A percentile compares a stretch with the other conserved stretches of the same genome.
These are phyloP conservation scores for Ctenopoma multispine DNA, from an alignment of 2,797 vertebrate species.

Conservation along the genomic window DNA sequence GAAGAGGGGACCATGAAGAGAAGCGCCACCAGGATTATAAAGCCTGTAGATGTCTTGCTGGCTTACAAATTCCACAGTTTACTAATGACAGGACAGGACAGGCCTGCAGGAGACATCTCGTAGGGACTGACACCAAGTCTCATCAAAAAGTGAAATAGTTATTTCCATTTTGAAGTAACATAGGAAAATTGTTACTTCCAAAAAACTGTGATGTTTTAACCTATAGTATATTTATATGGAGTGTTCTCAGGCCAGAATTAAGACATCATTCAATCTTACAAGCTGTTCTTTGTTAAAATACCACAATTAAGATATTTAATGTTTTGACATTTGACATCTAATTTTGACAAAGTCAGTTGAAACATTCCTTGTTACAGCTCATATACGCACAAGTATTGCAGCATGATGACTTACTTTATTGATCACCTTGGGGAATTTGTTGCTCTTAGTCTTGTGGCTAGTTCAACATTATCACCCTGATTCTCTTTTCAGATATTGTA, in stretches of 20 bases:
- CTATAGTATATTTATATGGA: conserved; percentile 38
- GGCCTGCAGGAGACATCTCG: conserved; percentile 23
- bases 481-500: conserved; percentile 24
- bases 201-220: conserved; percentile 30
- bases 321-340: too few relatives aligned
- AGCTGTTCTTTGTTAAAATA: conserved; percentile 40
- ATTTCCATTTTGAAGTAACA: not conserved
- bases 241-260: conserved; percentile 38
- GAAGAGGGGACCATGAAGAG: conserved; percentile 24
- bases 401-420: not conserved
- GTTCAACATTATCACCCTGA: conserved; percentile 24
- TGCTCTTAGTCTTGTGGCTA: conserved; percentile 25
- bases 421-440: too few relatives aligned
- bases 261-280: conserved; percentile 40
- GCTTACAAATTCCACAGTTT: conserved; percentile 40
- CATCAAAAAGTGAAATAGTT: conserved; percentile 26
- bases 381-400: conserved; percentile 71
- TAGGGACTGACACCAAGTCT: conserved; percentile 13
- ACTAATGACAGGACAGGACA: conserved; percentile 28
- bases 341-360: conserved; percentile 29
- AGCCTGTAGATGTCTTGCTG: conserved; percentile 11
- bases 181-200: conserved; percentile 48
- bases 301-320: not conserved
- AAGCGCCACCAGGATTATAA: conserved; percentile 23
- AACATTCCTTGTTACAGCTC: conserved; percentile 80